Evolutionary conservation across 92 coral and sea anemone species (phyloP), one percentile per base, ranked within the genome.

Genomic region (Epizoanthus stellaris): DNA sequence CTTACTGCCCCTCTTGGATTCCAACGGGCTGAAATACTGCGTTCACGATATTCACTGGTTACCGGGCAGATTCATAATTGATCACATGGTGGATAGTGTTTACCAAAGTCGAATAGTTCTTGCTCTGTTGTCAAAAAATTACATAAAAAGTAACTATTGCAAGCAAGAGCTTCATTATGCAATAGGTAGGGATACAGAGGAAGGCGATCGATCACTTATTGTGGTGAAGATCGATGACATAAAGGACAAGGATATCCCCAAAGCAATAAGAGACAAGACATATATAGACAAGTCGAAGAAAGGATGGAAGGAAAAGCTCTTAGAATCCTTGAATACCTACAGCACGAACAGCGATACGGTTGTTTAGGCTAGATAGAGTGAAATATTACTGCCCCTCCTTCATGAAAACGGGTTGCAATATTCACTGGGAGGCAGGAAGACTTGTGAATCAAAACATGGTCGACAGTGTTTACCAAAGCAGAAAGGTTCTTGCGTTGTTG

Each of bases 21-120:
- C 1, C 1, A 30, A 30, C 36, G 36, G 36, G 36, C 2, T 30
- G 36, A 1, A 30, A 30, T 30, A 2, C 36, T 30, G 36, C 36
- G 36, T 30, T 30, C 36, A 30, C 36, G 36, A 30, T 30, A 30
- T 30, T 30, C 36, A 30, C 36, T 30, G 36, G 36, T 23, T 23
- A 15, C 74, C 74, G 52, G 74, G 74, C 8, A 49, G 74, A 1
- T 14, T 15, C 52, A 69, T 69, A 36, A 69, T 11, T 21, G 71
- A 66, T 38, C 38, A 66, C 43, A 66, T 66, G 71, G 71, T 66
- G 4, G 71, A 21, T 42, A 66, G 74, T 39, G 74, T 69, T 69
- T 69, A 69, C 74, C 74, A 69, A 53, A 69, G 74, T 21, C 38
- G 74, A 69, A 69, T 69, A 53, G 74, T 69, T 38, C 42, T 69